Conservation (phyloP, 2,113 vertebrate genomes). For the Myocastor coypus region DNA sequence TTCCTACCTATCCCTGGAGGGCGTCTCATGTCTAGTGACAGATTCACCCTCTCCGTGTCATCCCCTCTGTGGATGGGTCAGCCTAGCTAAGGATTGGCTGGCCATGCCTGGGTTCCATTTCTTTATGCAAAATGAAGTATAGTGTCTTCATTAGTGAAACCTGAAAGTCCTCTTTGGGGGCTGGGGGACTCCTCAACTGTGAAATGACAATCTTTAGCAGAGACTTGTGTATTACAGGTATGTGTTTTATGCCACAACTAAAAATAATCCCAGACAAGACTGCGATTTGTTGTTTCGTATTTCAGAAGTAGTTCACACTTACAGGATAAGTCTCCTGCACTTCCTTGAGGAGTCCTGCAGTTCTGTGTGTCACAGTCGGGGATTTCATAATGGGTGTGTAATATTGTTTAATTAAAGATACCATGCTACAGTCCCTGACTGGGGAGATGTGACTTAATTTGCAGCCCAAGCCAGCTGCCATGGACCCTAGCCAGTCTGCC, state of each 20-base stretch:
- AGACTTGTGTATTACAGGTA: rapidly evolving
- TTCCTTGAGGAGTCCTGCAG: background rate
- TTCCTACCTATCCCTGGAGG: background rate
- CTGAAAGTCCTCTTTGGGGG: background rate
- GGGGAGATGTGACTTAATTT: background rate
- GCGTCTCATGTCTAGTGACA: too few species aligned
- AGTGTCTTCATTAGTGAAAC: background rate
- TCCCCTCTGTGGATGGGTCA: background rate
- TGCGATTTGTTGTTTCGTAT: background rate
- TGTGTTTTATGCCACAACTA: too few species aligned
- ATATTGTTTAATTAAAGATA: background rate
- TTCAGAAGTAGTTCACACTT: background rate
- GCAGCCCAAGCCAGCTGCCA: background rate
- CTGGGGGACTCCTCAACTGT: background rate
- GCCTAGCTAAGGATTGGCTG: background rate
- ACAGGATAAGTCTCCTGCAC: background rate
- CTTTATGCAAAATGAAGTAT: background rate
- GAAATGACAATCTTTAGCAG: background rate
- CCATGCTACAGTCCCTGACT: background rate
- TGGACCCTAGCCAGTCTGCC: background rate
- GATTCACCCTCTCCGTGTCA: background rate
- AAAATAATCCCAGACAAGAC: background rate
- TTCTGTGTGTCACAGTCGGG: background rate
- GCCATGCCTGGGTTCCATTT: background rate
- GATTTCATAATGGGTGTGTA: background rate